These are phyloP conservation scores for Sebastes kiyomatsui DNA, from an alignment of 2,797 vertebrate genomes.

Conservation along the genomic window DNA sequence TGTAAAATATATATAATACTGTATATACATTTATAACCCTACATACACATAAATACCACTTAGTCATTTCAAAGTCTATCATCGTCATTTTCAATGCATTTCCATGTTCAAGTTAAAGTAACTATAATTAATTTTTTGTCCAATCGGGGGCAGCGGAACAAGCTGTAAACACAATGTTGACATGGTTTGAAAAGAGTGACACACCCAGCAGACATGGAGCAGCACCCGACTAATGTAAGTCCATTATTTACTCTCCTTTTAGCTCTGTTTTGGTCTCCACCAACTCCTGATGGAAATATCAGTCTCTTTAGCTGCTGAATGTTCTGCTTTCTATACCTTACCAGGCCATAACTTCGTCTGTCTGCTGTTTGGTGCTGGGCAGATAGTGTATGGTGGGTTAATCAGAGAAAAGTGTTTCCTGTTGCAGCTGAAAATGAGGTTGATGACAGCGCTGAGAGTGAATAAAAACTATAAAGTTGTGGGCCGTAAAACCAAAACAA, in stretches of 20 bases:
- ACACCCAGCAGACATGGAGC: background rate
- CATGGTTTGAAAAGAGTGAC: background rate
- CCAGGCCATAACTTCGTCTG: background rate
- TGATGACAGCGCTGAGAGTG: background rate
- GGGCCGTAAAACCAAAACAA: too few relatives aligned
- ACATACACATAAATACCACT: background rate
- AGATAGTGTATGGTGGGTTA: background rate
- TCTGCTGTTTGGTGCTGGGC: background rate
- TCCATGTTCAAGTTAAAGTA: background rate
- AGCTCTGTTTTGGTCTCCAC: background rate
- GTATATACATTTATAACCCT: background rate
- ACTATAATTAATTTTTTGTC: background rate
- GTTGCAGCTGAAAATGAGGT: background rate
- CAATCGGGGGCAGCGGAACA: background rate
- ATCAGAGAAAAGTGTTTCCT: background rate
- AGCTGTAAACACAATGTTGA: background rate
- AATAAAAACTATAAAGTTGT: too few relatives aligned
- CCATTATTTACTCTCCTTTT: background rate
- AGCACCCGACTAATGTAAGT: too few relatives aligned
- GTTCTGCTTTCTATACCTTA: background rate
- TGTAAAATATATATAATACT: background rate
- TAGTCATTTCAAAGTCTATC: background rate
- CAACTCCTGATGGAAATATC: background rate
- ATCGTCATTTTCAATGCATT: background rate
- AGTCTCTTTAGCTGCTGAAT: background rate